phyloP scores from a whole-genome alignment of 37 sponge, comb jelly and placozoan species.

The Lycopodina hypogea region DNA sequence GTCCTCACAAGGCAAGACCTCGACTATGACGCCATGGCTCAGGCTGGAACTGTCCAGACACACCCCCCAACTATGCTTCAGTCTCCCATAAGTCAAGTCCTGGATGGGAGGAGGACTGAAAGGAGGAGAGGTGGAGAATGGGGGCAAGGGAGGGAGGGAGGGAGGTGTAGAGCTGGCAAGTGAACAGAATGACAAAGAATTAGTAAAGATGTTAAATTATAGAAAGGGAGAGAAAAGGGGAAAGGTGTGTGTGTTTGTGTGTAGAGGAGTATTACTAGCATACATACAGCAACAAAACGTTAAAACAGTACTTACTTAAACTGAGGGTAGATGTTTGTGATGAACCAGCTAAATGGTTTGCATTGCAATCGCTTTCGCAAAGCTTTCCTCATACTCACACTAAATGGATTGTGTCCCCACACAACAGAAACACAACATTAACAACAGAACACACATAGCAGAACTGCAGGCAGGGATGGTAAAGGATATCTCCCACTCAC shows the following conservation, averaged over 20 bases:
- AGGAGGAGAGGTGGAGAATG: background rate
- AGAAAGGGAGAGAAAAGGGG: too few relatives aligned
- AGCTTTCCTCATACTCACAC: slow-evolving; percentile 54
- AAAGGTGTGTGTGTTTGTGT: too few relatives aligned
- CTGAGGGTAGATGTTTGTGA: slow-evolving; percentile 84
- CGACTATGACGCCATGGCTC: background rate
- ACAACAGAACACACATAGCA: background rate
- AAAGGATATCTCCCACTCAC: slow-evolving; percentile 45
- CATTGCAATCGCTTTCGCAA: slow-evolving; percentile 70
- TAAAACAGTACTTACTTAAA: slow-evolving; percentile 56
- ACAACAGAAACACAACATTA: background rate
- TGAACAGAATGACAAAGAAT: too few relatives aligned
- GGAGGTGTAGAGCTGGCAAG: too few relatives aligned
- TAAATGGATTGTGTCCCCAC: too few relatives aligned
- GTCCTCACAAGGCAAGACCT: slow-evolving; percentile 13
- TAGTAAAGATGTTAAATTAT: too few relatives aligned
- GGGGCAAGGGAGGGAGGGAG: too few relatives aligned
- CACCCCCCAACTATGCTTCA: background rate
- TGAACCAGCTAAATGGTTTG: slow-evolving; percentile 85
- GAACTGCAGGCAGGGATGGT: background rate
- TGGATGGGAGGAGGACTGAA: slow-evolving; percentile 29
- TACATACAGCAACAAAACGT: too few relatives aligned
- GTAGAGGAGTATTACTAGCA: too few relatives aligned
- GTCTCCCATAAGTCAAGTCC: slow-evolving; percentile 27
- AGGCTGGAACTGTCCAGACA: slow-evolving; percentile 21